Evolutionary conservation across 2,888 invertebrate genomes (phyloP), one percentile per base, ranked within the genome.

Genomic region (Tetheella fluctuosa): DNA sequence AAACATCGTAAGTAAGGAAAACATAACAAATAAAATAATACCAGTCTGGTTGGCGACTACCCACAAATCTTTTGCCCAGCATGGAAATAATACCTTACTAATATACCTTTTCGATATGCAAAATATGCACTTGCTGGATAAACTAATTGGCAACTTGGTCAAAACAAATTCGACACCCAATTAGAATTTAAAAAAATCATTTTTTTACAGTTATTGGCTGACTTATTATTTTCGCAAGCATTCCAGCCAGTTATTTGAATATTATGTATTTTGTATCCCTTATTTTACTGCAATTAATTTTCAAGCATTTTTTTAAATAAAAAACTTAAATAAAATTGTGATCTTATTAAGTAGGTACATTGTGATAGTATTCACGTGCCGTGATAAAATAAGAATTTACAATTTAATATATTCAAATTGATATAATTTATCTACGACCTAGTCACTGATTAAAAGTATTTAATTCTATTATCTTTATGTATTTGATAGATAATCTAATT

Each of bases 401-500:
- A 34, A 20, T 37, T 55, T 55, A 55, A 17, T 48, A 10, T 48
- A 48, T 15, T 20, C 48, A 48, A 48, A 48, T 48, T 20, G 7
- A 17, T 17, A 48, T 48, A 48, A 48, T 10, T 34, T 55, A 55
- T 55, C 55, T 37, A 37, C 25, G 20, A 20, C 54, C 13, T 23
- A 55, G 13, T 23, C 23, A n/a, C 48, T 20, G 48, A 58, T 37
- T 53, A 54, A 55, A 25, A 60, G 59, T 61, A 60, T 61, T 58
- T 65, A 65, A 66, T 69, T 63, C 55, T 58, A 58, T 70, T 76
- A 76, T 76, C 75, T 67, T 61, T 71, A 77, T 69, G 63, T 48
- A 34, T 34, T 70, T 70, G 66, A 64, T 72, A 73, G 74, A 76
- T 76, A 84, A 81, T 73, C 71, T 64, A 79, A 84, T 88, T 87